Evolutionary conservation across 2,888 invertebrate species (phyloP), one percentile per base, ranked within the genome.

Genomic region (Opisthograptis luteolata): DNA sequence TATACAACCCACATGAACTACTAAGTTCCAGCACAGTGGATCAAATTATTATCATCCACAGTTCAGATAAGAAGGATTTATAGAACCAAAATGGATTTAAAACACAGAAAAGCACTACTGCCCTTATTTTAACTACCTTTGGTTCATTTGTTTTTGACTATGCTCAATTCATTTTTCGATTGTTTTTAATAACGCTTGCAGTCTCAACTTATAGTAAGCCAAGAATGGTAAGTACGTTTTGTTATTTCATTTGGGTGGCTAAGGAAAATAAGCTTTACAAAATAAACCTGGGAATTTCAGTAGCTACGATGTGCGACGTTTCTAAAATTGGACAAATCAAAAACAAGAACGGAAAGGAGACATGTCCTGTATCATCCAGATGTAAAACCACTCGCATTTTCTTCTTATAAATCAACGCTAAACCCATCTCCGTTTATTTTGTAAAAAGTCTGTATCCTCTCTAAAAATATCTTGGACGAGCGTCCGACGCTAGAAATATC

Each of bases 391-490:
- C 46, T 43, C 54, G 57, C 62, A 59, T n/a, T n/a, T n/a, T 76
- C 71, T 71, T 76, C 35, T 14, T 36, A 79, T 80, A 84, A 81
- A 81, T 84, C 81, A 80, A 69, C 55, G 61, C 72, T 78, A 78
- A 78, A 76, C 70, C 76, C 73, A 81, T 78, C 78, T 78, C 62
- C 65, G 81, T 85, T 82, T 86, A 85, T 87, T 88, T 87, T 86
- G 84, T 87, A 86, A 87, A 86, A 88, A 81, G 82, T 84, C 81
- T 34, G 58, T 76, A 83, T 82, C 82, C 73, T 76, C 75, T 81
- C 88, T 88, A 89, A 84, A 89, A 87, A 89, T 89, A 89, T 62
- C 76, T 62, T 73, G 75, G 78, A 82, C 74, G 78, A 80, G 83
- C 87, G 85, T 81, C 78, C 73, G 63, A 57, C 60, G 73, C 80